Evolutionary conservation across 2,888 invertebrate genomes (phyloP), one percentile per base, ranked within the genome.

Genomic region (Pterobdella sp.): DNA sequence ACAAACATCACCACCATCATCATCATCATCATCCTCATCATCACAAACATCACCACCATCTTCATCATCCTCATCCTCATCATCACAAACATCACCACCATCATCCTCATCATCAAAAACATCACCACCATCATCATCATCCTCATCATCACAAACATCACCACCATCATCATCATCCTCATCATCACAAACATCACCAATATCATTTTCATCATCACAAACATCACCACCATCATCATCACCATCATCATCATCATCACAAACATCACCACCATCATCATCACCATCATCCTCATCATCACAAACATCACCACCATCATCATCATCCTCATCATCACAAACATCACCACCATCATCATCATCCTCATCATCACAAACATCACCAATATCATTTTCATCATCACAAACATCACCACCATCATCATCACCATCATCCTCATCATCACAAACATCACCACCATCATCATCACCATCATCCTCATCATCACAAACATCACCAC

Each of bases 401-500:
- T n/a, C n/a, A n/a, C n/a, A n/a, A n/a, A n/a, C n/a, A n/a, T n/a
- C n/a, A n/a, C n/a, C n/a, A n/a, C n/a, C n/a, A n/a, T n/a, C n/a
- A n/a, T n/a, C n/a, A n/a, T n/a, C n/a, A n/a, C n/a, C n/a, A n/a
- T n/a, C n/a, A n/a, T n/a, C n/a, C n/a, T n/a, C n/a, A n/a, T n/a
- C n/a, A n/a, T n/a, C n/a, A n/a, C n/a, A n/a, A n/a, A n/a, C n/a
- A n/a, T n/a, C n/a, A n/a, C n/a, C n/a, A n/a, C n/a, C n/a, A n/a
- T n/a, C n/a, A n/a, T n/a, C n/a, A n/a, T n/a, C n/a, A n/a, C n/a
- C n/a, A n/a, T n/a, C n/a, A n/a, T n/a, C n/a, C n/a, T n/a, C n/a
- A n/a, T n/a, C n/a, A n/a, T n/a, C n/a, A n/a, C n/a, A n/a, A n/a
- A 14, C 37, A 42, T 42, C 68, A 68, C 31, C 35, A 68, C 29